A percentile compares a stretch with the other conserved stretches of the same genome.
Conservation (phyloP, 2,797 vertebrate species). For the Delichon dasypus region DNA sequence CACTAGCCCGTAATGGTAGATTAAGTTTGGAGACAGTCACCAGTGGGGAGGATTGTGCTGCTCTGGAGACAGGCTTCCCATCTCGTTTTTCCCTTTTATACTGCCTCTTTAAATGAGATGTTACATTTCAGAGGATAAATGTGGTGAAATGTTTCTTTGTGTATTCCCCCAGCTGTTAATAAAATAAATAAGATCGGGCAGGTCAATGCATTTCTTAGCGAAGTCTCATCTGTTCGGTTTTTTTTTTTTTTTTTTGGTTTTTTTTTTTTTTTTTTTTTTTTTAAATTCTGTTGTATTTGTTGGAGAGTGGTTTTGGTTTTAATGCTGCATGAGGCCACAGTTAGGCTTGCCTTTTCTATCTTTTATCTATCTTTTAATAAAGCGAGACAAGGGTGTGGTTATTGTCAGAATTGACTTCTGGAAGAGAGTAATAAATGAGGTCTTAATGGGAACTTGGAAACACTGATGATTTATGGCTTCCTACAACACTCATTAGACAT, state of each 20-base stretch:
- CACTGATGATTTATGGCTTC: slow-evolving; percentile 33
- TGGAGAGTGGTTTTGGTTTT: background rate
- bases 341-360: background rate
- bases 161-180: background rate
- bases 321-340: background rate
- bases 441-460: slow-evolving; percentile 28
- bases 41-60: background rate
- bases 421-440: background rate
- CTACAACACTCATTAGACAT: slow-evolving; percentile 49
- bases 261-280: background rate
- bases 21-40: background rate
- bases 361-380: background rate
- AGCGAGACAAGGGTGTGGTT: background rate
- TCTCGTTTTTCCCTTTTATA: background rate
- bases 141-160: slow-evolving; percentile 34
- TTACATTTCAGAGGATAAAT: slow-evolving; percentile 3
- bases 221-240: background rate
- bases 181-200: background rate
- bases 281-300: background rate
- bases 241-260: no score
- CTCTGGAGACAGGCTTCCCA: background rate
- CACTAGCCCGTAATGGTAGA: background rate
- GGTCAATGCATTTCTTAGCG: background rate
- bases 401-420: background rate
- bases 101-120: background rate